Percentiles rank a stretch among this genome's conserved stretches.
Evolutionary conservation across 2,113 vertebrate species (phyloP).

Genomic region (Irena cyanogastra): DNA sequence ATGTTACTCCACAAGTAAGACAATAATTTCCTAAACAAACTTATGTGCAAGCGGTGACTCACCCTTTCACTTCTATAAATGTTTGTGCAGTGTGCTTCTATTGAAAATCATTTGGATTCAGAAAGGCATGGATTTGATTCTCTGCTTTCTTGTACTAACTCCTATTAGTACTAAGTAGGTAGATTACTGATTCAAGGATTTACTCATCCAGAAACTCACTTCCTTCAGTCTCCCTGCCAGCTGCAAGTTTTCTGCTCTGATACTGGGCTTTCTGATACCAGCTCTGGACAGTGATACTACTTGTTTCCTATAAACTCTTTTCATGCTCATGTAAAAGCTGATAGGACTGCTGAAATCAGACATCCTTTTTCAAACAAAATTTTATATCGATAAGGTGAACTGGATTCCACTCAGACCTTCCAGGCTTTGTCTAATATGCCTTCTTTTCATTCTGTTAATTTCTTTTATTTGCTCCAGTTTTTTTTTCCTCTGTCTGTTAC

Average conservation of each 20-base stretch:
- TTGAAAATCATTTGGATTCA: conserved; percentile 18
- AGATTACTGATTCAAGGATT: background rate
- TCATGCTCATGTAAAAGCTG: background rate
- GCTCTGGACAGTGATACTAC: background rate
- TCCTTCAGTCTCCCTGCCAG: background rate
- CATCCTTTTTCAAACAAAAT: background rate
- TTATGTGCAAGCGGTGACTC: conserved; percentile 29
- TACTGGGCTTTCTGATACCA: background rate
- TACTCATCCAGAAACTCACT: background rate
- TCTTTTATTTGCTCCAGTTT: background rate
- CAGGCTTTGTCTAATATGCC: background rate
- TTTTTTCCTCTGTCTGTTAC: background rate
- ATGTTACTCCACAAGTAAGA: conserved; percentile 60
- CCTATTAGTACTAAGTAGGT: background rate
- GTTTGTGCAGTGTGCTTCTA: conserved; percentile 1
- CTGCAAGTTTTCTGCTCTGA: background rate
- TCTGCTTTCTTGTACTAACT: background rate
- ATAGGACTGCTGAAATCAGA: background rate
- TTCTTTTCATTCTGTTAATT: background rate
- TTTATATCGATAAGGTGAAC: background rate
- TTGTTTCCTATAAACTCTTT: background rate
- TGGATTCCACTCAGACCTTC: background rate
- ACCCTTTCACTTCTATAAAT: conserved; percentile 7
- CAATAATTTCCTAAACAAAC: conserved; percentile 65
- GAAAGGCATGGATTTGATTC: background rate